These are phyloP conservation scores for Rhagoletis pomonella DNA, from an alignment of 1,140 invertebrate genomes.

Conservation along the genomic window DNA sequence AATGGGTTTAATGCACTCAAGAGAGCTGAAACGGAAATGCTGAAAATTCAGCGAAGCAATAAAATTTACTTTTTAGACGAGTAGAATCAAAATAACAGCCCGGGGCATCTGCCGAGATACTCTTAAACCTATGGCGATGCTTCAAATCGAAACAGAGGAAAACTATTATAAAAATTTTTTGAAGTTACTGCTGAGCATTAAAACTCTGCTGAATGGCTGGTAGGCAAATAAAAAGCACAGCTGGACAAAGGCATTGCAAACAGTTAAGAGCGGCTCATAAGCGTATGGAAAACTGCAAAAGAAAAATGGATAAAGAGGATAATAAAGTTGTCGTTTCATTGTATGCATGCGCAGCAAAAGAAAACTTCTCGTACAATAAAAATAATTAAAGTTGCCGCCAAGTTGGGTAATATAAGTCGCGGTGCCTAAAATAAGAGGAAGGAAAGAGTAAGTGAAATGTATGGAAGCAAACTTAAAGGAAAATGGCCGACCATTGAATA, in stretches of 20 bases:
- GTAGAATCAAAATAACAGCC: background rate
- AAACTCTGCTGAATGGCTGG: background rate
- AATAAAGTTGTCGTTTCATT: constrained; percentile 25
- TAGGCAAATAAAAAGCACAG: background rate
- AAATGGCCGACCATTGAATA: background rate
- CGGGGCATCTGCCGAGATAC: background rate
- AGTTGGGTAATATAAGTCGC: background rate
- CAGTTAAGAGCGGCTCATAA: background rate
- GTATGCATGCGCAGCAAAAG: background rate
- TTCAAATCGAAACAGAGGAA: background rate
- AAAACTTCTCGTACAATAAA: background rate
- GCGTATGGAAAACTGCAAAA: background rate
- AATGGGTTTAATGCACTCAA: constrained; percentile 30
- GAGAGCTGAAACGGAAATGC: background rate
- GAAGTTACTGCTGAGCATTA: constrained; percentile 2
- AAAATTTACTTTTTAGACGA: background rate
- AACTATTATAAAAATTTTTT: constrained; percentile 17
- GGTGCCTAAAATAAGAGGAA: background rate
- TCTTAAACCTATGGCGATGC: background rate
- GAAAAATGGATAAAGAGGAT: background rate
- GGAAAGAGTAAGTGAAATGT: background rate
- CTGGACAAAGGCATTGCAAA: background rate
- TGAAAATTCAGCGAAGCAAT: constrained; percentile 11
- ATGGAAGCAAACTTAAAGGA: background rate
- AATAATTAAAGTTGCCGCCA: background rate